A percentile compares a stretch with the other conserved stretches of the same genome.
These are phyloP conservation scores for Zygaena filipendulae DNA, from an alignment of 2,888 invertebrate species.

Conservation along the genomic window DNA sequence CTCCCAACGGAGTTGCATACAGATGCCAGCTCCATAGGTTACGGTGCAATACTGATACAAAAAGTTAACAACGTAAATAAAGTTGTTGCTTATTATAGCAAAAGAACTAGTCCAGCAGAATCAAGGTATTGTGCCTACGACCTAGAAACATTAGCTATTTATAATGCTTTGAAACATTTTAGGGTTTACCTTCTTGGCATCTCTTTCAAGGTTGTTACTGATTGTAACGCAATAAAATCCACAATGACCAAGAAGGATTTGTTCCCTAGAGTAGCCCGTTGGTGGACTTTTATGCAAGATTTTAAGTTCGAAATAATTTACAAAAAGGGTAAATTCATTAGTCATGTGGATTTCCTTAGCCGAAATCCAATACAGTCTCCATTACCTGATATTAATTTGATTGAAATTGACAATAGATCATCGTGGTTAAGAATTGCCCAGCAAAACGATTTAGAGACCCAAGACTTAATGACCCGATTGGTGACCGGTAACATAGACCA, in stretches of 20 bases:
- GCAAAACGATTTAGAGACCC: constrained; percentile 13
- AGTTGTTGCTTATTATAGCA: constrained; percentile 25
- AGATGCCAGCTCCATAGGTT: constrained; percentile 21
- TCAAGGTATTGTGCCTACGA: constrained; percentile 24
- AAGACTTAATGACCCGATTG: constrained; percentile 6
- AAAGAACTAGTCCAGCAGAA: constrained; percentile 18
- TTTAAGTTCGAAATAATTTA: constrained; percentile 17
- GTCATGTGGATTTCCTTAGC: too few relatives aligned
- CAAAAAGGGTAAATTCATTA: constrained; percentile 16
- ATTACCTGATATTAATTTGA: constrained; percentile 1
- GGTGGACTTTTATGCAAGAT: constrained; percentile 20
- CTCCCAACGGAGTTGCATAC: constrained; percentile 18
- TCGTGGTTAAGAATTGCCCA: constrained; percentile 15
- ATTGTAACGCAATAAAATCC: constrained; percentile 20
- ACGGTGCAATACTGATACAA: constrained; percentile 28
- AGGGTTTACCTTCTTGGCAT: constrained; percentile 18
- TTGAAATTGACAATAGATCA: constrained; percentile 5
- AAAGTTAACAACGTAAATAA: constrained; percentile 9
- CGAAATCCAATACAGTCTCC: constrained; percentile 10
- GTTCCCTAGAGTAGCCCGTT: constrained; percentile 15
- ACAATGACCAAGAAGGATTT: constrained; percentile 18
- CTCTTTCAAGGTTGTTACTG: constrained; percentile 18
- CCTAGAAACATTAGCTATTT: constrained; percentile 28
- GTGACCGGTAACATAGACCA: constrained; percentile 13
- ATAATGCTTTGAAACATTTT: constrained; percentile 21